phyloP scores from a whole-genome alignment of 2,888 invertebrate species.

The Chrysina gloriosa region DNA sequence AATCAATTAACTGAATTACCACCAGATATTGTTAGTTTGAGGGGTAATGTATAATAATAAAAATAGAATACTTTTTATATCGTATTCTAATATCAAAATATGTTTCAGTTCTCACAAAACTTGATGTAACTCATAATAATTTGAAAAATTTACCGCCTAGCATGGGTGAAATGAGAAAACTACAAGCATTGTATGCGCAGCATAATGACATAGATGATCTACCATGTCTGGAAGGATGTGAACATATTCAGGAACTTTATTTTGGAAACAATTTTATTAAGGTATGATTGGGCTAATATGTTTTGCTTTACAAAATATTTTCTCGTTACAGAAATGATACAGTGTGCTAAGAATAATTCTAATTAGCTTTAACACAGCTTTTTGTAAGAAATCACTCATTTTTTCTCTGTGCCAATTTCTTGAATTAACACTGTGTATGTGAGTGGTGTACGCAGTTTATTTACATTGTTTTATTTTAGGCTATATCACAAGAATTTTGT shows the following conservation, averaged over 20 bases:
- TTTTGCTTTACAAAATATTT: not conserved
- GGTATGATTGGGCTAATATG: no score
- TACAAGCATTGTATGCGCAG: constrained; percentile 81
- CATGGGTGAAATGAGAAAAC: constrained; percentile 78
- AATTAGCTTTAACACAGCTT: no score
- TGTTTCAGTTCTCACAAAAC: constrained; percentile 73
- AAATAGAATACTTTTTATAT: not conserved
- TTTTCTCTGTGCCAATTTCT: no score
- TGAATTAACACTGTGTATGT: no score
- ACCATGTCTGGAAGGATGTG: constrained; percentile 83
- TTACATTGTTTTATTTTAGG: constrained; percentile 65
- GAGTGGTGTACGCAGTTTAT: not conserved
- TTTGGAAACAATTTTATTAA: constrained; percentile 85
- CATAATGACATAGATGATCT: constrained; percentile 83
- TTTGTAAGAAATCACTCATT: no score
- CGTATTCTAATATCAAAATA: not conserved
- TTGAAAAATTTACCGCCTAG: constrained; percentile 71
- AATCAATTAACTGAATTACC: constrained; percentile 82
- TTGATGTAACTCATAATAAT: constrained; percentile 81
- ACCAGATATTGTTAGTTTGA: constrained; percentile 83
- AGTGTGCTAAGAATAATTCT: not conserved
- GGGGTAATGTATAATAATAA: constrained; percentile 70
- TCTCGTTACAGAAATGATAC: no score
- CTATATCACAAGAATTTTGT: constrained; percentile 77
- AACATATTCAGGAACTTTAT: constrained; percentile 81